Evolutionary conservation across 2,113 vertebrate genomes (phyloP).

Genomic region (Gavialis gangeticus): DNA sequence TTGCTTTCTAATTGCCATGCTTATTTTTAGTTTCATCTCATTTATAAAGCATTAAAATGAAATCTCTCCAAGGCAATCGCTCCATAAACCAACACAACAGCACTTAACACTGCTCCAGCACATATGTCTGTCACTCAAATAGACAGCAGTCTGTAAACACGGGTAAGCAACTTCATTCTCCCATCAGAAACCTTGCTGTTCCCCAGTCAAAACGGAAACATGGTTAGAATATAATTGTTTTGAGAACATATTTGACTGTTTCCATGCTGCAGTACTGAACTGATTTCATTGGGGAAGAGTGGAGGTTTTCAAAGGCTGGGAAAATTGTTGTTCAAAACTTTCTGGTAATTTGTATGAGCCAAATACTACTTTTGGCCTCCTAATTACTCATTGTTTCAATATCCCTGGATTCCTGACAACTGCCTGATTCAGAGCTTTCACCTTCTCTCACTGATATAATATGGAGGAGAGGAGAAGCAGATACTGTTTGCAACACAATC

Average conservation of each 20-base stretch:
- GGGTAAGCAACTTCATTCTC: background rate
- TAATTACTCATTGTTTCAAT: slow-evolving; percentile 35
- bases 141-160: slow-evolving; percentile 47
- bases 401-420: background rate
- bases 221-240: slow-evolving; percentile 15
- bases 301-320: slow-evolving; percentile 8
- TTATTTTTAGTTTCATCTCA: background rate
- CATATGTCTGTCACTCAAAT: slow-evolving; percentile 3
- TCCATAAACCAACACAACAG: background rate
- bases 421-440: background rate
- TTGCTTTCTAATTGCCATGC: slow-evolving; percentile 1
- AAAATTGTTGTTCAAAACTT: background rate
- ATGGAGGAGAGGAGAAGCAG: background rate
- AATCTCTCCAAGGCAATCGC: background rate
- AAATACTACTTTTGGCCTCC: slow-evolving; percentile 48
- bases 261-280: background rate
- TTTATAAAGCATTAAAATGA: slow-evolving; percentile 1
- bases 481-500: slow-evolving; percentile 10
- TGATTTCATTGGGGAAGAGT: background rate
- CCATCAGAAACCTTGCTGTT: slow-evolving; percentile 19
- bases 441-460: background rate
- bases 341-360: slow-evolving; percentile 29
- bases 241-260: background rate
- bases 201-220: slow-evolving; percentile 13
- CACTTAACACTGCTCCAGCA: background rate